phyloP scores from a whole-genome alignment of 1,140 invertebrate genomes.

The Nixonia krombeini region DNA sequence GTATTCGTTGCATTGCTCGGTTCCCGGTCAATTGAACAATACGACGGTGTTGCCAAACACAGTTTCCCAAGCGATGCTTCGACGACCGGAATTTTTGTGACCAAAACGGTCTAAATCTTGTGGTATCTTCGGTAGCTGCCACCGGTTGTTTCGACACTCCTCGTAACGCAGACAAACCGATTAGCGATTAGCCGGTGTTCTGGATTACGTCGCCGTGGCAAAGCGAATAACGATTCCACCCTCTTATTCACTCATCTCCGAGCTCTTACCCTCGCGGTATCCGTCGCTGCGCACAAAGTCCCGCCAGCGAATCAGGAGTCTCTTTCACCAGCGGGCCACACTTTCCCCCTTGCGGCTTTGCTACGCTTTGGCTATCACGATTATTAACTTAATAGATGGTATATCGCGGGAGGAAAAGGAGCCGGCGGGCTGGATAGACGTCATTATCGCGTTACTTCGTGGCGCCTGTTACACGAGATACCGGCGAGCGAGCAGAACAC shows the following conservation, averaged over 20 bases:
- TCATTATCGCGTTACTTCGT: conserved; percentile 27
- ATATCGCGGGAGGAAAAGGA: conserved; percentile 10
- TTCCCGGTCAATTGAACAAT: too few relatives aligned
- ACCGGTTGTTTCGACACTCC: conserved; percentile 7
- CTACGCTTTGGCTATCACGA: conserved; percentile 32
- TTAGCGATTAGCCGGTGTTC: conserved; percentile 37
- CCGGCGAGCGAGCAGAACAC: not conserved
- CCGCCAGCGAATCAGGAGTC: conserved; percentile 28
- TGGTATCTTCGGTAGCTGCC: too few relatives aligned
- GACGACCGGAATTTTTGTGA: too few relatives aligned
- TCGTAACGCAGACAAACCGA: conserved; percentile 6
- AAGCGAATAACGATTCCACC: conserved; percentile 15
- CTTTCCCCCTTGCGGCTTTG: conserved; percentile 28
- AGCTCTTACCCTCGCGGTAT: conserved; percentile 9
- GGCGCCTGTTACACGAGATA: conserved; percentile 21
- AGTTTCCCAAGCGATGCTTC: not conserved
- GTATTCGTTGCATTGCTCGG: too few relatives aligned
- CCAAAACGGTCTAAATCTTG: not conserved
- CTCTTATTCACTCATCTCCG: conserved; percentile 1
- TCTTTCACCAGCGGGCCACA: conserved; percentile 14
- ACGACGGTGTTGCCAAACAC: not conserved
- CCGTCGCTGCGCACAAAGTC: conserved; percentile 11
- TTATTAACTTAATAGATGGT: conserved; percentile 40
- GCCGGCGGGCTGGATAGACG: conserved; percentile 16
- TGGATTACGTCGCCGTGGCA: conserved; percentile 33